Base-by-base conservation (phyloP, 2,888 invertebrate species). In the Arenicola marina region DNA sequence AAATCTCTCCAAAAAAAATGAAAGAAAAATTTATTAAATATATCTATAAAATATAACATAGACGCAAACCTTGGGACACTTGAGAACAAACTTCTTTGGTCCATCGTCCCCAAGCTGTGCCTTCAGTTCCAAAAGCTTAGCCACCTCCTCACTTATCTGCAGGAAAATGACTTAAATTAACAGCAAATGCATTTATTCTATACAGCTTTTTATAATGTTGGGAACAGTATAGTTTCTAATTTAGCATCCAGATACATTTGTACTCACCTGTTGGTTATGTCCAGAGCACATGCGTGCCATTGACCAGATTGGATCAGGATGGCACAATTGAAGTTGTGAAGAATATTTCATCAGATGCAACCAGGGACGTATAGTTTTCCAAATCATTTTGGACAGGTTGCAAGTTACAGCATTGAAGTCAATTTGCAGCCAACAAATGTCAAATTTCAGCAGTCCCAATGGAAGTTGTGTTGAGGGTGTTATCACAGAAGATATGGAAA, bases 141-240 rank as follows among this genome's bases (percentile, higher is more conserved):
- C 87, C 43, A 95, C 91, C 84, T 93, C 92, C 78, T 91, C 90
- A 82, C 90, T 88, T 73, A 96, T 91, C 95, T 96, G 85, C 51
- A 76, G 61, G 11, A 43, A 71, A 72, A n/a, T 29, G 33, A 45
- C 4, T 44, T 28, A 28, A 15, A n/a, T 33, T 4, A 54, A 4
- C 7, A 15, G 15, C 3, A 56, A 59, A 45, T 33, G 2, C n/a
- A 38, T 38, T 38, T n/a, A n/a, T n/a, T n/a, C n/a, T n/a, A n/a
- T n/a, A n/a, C n/a, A n/a, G n/a, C n/a, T n/a, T n/a, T n/a, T n/a
- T n/a, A n/a, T n/a, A n/a, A n/a, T n/a, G n/a, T n/a, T n/a, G n/a
- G n/a, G n/a, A n/a, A n/a, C n/a, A n/a, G n/a, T n/a, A n/a, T n/a
- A n/a, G n/a, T n/a, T n/a, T n/a, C n/a, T n/a, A n/a, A n/a, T n/a